These are phyloP conservation scores for Ferdinandea cuprea DNA, from an alignment of 2,888 invertebrate species.

Conservation along the genomic window DNA sequence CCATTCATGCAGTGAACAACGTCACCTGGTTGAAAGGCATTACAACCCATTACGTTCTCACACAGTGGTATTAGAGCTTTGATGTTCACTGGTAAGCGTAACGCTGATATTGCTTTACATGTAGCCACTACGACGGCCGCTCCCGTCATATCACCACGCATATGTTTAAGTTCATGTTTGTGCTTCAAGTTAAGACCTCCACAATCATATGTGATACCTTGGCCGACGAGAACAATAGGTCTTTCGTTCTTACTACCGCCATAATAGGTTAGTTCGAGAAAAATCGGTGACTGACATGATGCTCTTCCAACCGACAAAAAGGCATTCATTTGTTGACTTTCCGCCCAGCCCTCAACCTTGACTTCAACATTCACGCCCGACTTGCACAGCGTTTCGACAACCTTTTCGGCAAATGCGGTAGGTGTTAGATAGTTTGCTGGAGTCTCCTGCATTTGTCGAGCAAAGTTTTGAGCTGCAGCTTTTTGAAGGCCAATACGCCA, in stretches of 20 bases:
- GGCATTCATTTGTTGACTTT: conserved; percentile 90
- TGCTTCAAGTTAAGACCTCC: conserved; percentile 90
- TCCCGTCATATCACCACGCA: conserved; percentile 94
- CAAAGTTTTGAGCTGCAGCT: conserved; percentile 91
- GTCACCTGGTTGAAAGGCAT: conserved; percentile 91
- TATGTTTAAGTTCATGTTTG: conserved; percentile 80
- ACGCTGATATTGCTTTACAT: conserved; percentile 87
- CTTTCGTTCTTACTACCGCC: conserved; percentile 85
- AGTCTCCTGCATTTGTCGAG: conserved; percentile 90
- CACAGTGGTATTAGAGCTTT: conserved; percentile 89
- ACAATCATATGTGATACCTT: conserved; percentile 87
- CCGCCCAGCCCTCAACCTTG: conserved; percentile 87
- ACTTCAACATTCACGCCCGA: conserved; percentile 82
- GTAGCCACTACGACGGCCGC: conserved; percentile 91
- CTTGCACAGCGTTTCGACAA: conserved; percentile 82
- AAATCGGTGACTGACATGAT: conserved; percentile 90
- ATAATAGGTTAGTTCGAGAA: conserved; percentile 90
- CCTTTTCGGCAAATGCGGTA: conserved; percentile 89
- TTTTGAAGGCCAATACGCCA: conserved; percentile 89
- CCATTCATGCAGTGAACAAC: conserved; percentile 90
- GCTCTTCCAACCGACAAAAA: conserved; percentile 91
- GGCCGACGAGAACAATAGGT: conserved; percentile 89
- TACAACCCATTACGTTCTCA: conserved; percentile 91
- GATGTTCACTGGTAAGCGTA: conserved; percentile 89
- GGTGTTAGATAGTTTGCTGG: conserved; percentile 92